A percentile compares a stretch with the other conserved stretches of the same genome.
These are phyloP conservation scores for Paragorgia papillata DNA, from an alignment of 92 coral and sea anemone genomes.

Conservation along the genomic window DNA sequence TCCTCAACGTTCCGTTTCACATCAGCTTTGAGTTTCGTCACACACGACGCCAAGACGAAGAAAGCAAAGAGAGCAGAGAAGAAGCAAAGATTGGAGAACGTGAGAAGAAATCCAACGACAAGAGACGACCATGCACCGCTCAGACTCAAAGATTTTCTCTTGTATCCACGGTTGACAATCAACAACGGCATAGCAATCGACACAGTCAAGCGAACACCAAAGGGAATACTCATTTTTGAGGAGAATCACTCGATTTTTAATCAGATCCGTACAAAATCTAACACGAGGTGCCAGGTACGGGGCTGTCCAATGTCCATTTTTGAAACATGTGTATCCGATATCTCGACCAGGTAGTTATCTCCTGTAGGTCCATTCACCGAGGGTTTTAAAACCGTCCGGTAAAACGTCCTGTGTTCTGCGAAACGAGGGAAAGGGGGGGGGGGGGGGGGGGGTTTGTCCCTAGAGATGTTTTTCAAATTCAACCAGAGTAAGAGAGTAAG, in stretches of 20 bases:
- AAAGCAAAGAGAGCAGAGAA: slow-evolving; percentile 77
- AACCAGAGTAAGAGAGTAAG: too few relatives aligned
- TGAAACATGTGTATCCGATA: too few relatives aligned
- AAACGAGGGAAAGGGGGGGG: too few relatives aligned
- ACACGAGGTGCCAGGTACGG: neutral
- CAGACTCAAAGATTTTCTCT: slow-evolving; percentile 73
- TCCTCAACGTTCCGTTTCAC: slow-evolving; percentile 83
- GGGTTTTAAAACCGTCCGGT: too few relatives aligned
- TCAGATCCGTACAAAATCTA: neutral
- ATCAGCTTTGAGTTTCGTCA: slow-evolving; percentile 88
- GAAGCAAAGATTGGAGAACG: slow-evolving; percentile 83
- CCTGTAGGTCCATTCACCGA: too few relatives aligned
- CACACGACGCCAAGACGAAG: slow-evolving; percentile 75
- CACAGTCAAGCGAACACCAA: slow-evolving; percentile 13
- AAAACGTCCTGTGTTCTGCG: too few relatives aligned
- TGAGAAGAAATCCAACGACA: slow-evolving; percentile 81
- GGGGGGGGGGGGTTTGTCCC: too few relatives aligned
- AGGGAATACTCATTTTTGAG: slow-evolving; percentile 25
- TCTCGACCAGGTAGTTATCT: too few relatives aligned
- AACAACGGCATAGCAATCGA: slow-evolving; percentile 29
- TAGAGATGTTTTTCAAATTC: too few relatives aligned
- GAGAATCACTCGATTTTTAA: neutral
- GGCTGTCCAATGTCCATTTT: too few relatives aligned
- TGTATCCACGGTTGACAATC: slow-evolving; percentile 73
- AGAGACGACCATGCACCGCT: slow-evolving; percentile 89